phyloP scores from a whole-genome alignment of 2,113 vertebrate species.

The Takifugu flavidus region DNA sequence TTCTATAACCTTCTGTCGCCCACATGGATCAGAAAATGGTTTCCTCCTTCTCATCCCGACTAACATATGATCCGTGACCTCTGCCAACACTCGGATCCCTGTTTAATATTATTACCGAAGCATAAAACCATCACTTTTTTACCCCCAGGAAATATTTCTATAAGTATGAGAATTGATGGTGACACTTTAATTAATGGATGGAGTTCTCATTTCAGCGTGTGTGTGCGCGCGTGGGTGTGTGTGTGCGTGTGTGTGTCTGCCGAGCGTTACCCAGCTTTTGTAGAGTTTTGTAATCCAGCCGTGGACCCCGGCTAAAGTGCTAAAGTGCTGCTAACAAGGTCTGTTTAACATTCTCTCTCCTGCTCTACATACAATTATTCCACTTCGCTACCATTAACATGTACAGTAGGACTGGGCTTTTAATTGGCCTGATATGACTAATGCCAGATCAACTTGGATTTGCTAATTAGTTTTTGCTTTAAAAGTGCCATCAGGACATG shows the following conservation, averaged over 20 bases:
- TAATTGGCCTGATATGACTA: conserved; percentile 79
- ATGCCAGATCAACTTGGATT: conserved; percentile 81
- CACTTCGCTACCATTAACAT: conserved; percentile 76
- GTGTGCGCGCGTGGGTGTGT: conserved; percentile 31
- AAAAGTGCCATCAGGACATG: conserved; percentile 79
- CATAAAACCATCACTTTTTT: conserved; percentile 53
- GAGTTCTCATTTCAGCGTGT: conserved; percentile 47
- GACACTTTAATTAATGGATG: conserved; percentile 63
- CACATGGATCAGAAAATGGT: conserved; percentile 28
- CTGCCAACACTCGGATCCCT: conserved; percentile 57
- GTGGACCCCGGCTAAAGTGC: conserved; percentile 71
- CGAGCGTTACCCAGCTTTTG: conserved; percentile 67
- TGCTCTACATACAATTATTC: conserved; percentile 80
- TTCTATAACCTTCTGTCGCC: conserved; percentile 38
- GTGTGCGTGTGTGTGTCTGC: conserved; percentile 45
- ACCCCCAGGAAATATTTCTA: conserved; percentile 49
- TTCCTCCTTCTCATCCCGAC: conserved; percentile 31
- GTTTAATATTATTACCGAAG: conserved; percentile 55
- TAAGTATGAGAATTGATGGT: conserved; percentile 57
- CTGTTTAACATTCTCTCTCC: conserved; percentile 80
- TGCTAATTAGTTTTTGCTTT: conserved; percentile 79
- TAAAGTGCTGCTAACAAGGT: conserved; percentile 80
- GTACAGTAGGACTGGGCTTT: conserved; percentile 73
- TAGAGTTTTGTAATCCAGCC: conserved; percentile 73
- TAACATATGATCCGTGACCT: conserved; percentile 38